A percentile compares a stretch with the other conserved stretches of the same genome.
These are phyloP conservation scores for Palythoa grandiflora DNA, from an alignment of 92 coral and sea anemone species.

Conservation along the genomic window DNA sequence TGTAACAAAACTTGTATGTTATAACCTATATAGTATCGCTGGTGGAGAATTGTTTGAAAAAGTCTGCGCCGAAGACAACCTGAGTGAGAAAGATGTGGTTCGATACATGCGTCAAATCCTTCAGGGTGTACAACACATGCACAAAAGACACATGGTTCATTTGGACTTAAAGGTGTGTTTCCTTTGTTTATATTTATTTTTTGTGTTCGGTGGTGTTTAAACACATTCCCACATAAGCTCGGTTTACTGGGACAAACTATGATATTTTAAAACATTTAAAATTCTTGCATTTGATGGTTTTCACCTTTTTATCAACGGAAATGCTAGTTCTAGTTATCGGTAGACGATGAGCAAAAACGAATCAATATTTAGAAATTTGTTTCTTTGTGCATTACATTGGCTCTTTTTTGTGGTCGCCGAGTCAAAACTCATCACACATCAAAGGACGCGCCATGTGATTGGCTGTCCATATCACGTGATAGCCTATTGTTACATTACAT, in stretches of 20 bases:
- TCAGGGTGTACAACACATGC: constrained; percentile 99
- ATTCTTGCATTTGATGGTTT: too few relatives aligned
- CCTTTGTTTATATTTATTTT: neutral
- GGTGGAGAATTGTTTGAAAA: constrained; percentile 99
- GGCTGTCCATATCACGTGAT: too few relatives aligned
- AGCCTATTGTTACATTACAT: too few relatives aligned
- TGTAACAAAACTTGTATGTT: neutral
- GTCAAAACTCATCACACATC: too few relatives aligned
- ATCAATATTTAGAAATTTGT: too few relatives aligned
- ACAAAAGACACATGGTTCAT: constrained; percentile 88
- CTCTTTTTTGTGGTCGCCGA: too few relatives aligned
- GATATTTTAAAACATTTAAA: too few relatives aligned
- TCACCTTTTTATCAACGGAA: too few relatives aligned
- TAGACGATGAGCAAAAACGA: too few relatives aligned
- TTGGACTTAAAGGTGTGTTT: constrained; percentile 90
- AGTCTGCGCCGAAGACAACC: constrained; percentile 91
- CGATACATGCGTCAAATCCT: constrained; percentile 95
- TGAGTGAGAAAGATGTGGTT: constrained; percentile 94
- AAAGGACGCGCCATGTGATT: too few relatives aligned
- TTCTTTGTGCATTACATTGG: too few relatives aligned
- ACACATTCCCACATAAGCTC: neutral
- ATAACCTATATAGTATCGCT: constrained; percentile 60
- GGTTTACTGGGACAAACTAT: neutral
- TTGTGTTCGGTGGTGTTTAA: neutral
- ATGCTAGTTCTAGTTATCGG: too few relatives aligned